Percentiles rank a stretch among this genome's conserved stretches.
phyloP scores from a whole-genome alignment of 2,888 invertebrate genomes.

The Perizoma affinitatum region DNA sequence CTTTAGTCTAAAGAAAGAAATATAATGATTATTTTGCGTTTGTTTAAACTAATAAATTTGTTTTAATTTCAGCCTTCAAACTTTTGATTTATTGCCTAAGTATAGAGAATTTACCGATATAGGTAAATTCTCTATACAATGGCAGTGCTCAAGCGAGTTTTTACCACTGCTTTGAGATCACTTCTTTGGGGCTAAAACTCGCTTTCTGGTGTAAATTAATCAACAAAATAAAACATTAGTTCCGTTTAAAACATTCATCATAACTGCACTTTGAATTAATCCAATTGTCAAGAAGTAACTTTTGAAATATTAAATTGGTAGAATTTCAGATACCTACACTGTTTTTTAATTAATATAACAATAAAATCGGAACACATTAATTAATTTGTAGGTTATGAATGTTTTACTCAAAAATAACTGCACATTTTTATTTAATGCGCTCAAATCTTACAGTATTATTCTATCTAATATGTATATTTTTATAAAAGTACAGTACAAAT shows the following conservation, averaged over 20 bases:
- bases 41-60: constrained; percentile 6
- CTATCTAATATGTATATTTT: constrained; percentile 37
- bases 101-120: constrained; percentile 44
- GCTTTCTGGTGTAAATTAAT: constrained; percentile 35
- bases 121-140: constrained; percentile 56
- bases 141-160: constrained; percentile 62
- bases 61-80: constrained; percentile 50
- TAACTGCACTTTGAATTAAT: no score
- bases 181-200: constrained; percentile 64
- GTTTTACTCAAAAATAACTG: constrained; percentile 18
- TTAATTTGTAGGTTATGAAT: background rate
- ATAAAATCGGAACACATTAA: no score
- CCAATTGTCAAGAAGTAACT: no score
- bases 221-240: constrained; percentile 36
- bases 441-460: constrained; percentile 18
- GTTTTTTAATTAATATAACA: no score
- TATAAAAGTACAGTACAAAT: constrained; percentile 68
- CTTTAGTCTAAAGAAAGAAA: no score
- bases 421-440: constrained; percentile 16
- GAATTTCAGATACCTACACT: background rate
- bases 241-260: constrained; percentile 21
- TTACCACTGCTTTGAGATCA: constrained; percentile 72
- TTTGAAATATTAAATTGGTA: no score
- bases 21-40: no score
- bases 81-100: constrained; percentile 46